Percentiles rank a stretch among this genome's conserved stretches.
Evolutionary conservation across 1,140 invertebrate genomes (phyloP).

Genomic region (Drosophila albomicans): DNA sequence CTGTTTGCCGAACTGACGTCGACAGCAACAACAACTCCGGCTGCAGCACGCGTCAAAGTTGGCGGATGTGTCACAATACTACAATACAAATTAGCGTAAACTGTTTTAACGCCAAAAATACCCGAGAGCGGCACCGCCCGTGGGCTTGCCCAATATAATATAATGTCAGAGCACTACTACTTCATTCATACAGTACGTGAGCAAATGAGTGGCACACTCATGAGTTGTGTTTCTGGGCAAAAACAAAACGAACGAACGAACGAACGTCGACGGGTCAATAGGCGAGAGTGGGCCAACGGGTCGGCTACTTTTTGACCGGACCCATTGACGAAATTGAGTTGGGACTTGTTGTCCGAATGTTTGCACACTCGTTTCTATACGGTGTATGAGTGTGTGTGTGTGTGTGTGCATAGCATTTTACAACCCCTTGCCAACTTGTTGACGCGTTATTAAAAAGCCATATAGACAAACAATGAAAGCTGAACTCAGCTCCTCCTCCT

Average conservation of each 20-base stretch:
- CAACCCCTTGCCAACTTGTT: constrained; percentile 66
- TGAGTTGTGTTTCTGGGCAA: background rate
- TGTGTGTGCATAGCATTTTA: constrained; percentile 57
- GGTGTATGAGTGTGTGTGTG: background rate
- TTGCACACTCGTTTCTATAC: constrained; percentile 26
- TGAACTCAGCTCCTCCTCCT: background rate
- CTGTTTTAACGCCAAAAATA: constrained; percentile 74
- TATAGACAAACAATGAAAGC: constrained; percentile 71
- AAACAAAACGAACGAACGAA: background rate
- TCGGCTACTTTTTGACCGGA: constrained; percentile 26
- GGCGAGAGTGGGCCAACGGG: constrained; percentile 1
- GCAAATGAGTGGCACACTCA: constrained; percentile 12
- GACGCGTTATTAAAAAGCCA: constrained; percentile 77
- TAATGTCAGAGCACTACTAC: constrained; percentile 12
- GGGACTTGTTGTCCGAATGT: constrained; percentile 16
- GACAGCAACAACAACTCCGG: background rate
- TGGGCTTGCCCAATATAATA: constrained; percentile 42
- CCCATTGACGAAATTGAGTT: constrained; percentile 63
- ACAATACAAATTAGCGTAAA: constrained; percentile 75
- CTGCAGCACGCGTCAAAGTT: constrained; percentile 57
- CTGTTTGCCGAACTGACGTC: constrained; percentile 48
- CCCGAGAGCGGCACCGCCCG: constrained; percentile 24
- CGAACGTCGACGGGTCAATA: constrained; percentile 49
- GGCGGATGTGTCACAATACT: constrained; percentile 67
- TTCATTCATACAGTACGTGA: constrained; percentile 27